Evolutionary conservation across 92 coral and sea anemone genomes (phyloP), one percentile per base, ranked within the genome.

Genomic region (Umimayanthus chanpuru): DNA sequence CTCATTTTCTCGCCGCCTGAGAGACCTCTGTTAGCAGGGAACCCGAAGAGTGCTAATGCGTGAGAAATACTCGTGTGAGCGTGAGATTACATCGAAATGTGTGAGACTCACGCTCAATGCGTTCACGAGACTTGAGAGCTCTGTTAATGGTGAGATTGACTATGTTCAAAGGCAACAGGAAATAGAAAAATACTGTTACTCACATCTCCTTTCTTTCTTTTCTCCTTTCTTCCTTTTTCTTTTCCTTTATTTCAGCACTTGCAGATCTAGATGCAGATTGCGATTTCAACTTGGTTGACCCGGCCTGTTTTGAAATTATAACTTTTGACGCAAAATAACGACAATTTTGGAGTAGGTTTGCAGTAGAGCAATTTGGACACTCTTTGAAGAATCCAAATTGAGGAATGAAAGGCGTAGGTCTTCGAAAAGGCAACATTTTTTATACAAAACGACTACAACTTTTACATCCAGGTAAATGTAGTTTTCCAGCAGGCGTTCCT

Each of bases 131-230:
- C n/a, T n/a, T n/a, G n/a, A n/a, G n/a, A n/a, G n/a, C n/a, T n/a
- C n/a, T n/a, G n/a, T n/a, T n/a, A n/a, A n/a, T n/a, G 58, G 58
- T 53, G 58, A 12, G 58, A 53, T 53, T 3, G 58, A 1, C 58
- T 12, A 53, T 18, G 14, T 53, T 18, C 14, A 53, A 9, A 72
- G 5, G 39, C 29, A 9, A n/a, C 41, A 5, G n/a, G 30, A 18
- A 18, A 2, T 49, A 4, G n/a, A n/a, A 21, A 66, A 64, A 36
- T 21, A 79, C 6, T 30, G 23, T 23, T n/a, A 53, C 96, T 88
- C 87, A 94, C 98, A 95, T 71, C 77, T 93, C 92, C 66, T 92
- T 92, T 21, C 98, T 91, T 70, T 92, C 93, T 56, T 90, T 90
- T 77, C 77, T 89, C 82, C 91, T 87, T 68, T 76, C 81, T 41